Evolutionary conservation across 2,113 vertebrate species (phyloP), one percentile per base, ranked within the genome.

Genomic region (Scomber colias): DNA sequence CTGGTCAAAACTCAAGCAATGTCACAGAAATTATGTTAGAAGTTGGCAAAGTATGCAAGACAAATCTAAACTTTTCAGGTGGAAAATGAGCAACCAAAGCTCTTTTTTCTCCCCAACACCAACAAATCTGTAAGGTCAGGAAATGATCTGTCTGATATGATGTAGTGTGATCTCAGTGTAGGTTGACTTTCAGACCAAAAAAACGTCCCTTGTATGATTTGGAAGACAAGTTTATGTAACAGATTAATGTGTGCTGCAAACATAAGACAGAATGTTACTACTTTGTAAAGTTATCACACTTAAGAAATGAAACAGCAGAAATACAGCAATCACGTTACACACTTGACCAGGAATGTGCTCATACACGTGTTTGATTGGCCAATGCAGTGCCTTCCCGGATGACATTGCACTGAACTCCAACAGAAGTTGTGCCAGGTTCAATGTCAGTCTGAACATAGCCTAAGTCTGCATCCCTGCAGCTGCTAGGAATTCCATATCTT

Each of bases 401-500:
- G 35, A 40, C 7, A 40, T 40, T 40, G 35, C 9, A 40, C 35
- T 40, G 35, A 7, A 40, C 7, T 40, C 35, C 35, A 7, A 40
- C 35, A 40, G 9, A 40, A 40, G 35, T 40, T 2, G 35, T 8
- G 9, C 35, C 35, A 40, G 35, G 35, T 40, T 40, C 35, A 40
- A 40, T 44, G 60, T 74, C 63, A 65, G 30, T 59, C 11, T 65
- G 50, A 67, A 46, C 30, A 53, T 31, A 40, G 7, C 35, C 7
- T 40, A 40, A 40, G 35, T 40, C 35, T 44, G 62, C 70, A 68
- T 81, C 73, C 57, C 72, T 46, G 57, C 75, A 79, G 75, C 74
- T 87, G 64, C 67, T 81, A 85, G 70, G 81, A 84, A 72, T 71
- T 86, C 69, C 64, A 77, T 81, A 85, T 87, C 88, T 87, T 74